phyloP scores from a whole-genome alignment of 2,888 invertebrate species.

The Epistrophe grossulariae region DNA sequence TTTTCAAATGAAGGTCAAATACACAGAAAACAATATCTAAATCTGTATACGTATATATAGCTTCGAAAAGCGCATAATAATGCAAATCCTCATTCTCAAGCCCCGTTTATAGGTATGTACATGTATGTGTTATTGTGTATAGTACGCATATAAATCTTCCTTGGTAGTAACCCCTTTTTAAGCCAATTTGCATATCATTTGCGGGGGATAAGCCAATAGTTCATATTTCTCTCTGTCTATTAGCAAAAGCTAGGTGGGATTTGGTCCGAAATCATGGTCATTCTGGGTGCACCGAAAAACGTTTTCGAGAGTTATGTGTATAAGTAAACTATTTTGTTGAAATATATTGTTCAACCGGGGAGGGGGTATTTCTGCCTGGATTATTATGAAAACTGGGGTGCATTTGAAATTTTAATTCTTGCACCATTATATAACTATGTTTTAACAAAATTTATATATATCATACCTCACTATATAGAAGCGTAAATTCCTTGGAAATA shows the following conservation, averaged over 20 bases:
- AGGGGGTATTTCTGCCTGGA: background rate
- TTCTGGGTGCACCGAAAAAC: constrained; percentile 20
- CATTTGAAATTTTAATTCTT: constrained; percentile 41
- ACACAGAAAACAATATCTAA: background rate
- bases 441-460: background rate
- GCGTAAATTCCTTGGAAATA: background rate
- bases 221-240: constrained; percentile 48
- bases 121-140: constrained; percentile 21
- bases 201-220: constrained; percentile 47
- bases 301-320: background rate
- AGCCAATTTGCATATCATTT: constrained; percentile 61
- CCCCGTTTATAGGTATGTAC: no score
- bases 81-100: constrained; percentile 35
- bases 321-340: background rate
- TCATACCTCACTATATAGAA: no score
- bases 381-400: constrained; percentile 1
- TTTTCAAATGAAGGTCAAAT: constrained; percentile 13
- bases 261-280: constrained; percentile 25
- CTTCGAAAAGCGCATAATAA: constrained; percentile 12
- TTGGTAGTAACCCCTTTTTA: constrained; percentile 40
- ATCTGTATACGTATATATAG: constrained; percentile 5
- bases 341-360: background rate
- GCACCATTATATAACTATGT: constrained; percentile 25
- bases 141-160: constrained; percentile 52
- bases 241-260: constrained; percentile 29